Conservation (phyloP, 2,113 vertebrate genomes). For the Gallinago jamesoni region DNA sequence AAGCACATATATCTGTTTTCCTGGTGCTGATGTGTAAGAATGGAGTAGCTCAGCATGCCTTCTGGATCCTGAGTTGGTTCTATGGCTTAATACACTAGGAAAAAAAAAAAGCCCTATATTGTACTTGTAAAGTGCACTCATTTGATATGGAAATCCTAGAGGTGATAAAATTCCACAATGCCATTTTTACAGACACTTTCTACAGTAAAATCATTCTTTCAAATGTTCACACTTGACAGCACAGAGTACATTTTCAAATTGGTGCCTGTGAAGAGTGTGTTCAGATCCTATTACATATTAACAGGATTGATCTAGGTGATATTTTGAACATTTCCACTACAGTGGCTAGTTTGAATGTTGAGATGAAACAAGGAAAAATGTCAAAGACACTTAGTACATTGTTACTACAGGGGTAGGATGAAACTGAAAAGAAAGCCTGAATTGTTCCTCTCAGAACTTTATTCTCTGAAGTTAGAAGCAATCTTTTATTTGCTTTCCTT, state of each 20-base stretch:
- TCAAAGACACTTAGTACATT: slow-evolving; percentile 14
- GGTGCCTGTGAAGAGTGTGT: slow-evolving; percentile 19
- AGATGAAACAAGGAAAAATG: slow-evolving; percentile 56
- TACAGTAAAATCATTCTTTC: slow-evolving; percentile 26
- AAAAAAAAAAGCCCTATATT: not conserved
- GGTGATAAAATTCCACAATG: slow-evolving; percentile 30
- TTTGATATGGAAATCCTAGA: slow-evolving; percentile 53
- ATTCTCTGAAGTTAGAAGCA: slow-evolving; percentile 8
- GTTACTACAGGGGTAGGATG: not conserved
- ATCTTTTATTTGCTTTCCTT: slow-evolving; percentile 5
- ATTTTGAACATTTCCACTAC: slow-evolving; percentile 42
- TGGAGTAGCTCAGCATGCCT: not conserved
- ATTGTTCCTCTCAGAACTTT: slow-evolving; percentile 6
- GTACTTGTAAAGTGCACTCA: slow-evolving; percentile 8
- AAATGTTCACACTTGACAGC: slow-evolving; percentile 28
- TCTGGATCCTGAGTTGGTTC: not conserved
- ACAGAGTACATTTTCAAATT: slow-evolving; percentile 26
- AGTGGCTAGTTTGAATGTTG: slow-evolving; percentile 39
- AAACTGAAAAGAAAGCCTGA: not conserved
- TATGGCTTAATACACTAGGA: not conserved
- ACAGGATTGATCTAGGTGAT: slow-evolving; percentile 42
- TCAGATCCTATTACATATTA: slow-evolving; percentile 49
- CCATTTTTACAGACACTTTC: slow-evolving; percentile 34
- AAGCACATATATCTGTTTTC: not conserved
- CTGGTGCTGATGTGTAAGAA: not conserved